Evolutionary conservation across 2,888 invertebrate genomes (phyloP).

Genomic region (Eupeodes luniger): DNA sequence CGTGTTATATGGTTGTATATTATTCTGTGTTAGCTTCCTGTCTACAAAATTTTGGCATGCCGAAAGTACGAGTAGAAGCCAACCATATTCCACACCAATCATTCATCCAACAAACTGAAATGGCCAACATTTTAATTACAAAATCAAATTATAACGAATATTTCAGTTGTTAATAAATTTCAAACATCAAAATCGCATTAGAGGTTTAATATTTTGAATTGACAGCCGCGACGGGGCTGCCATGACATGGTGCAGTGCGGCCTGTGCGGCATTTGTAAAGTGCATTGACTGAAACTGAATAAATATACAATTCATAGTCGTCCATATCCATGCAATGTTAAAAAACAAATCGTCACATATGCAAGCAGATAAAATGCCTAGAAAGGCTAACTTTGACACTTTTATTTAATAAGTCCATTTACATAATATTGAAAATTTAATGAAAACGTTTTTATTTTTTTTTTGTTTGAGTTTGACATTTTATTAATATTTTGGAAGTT

Average conservation of each 20-base stretch:
- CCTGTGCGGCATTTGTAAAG: not conserved
- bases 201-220: constrained; percentile 6
- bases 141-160: constrained; percentile 43
- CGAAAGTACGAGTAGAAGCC: not conserved
- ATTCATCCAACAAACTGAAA: not conserved
- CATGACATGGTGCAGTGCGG: too few species aligned
- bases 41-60: not conserved
- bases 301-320: too few species aligned
- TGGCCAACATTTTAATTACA: constrained; percentile 53
- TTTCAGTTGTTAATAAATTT: constrained; percentile 28
- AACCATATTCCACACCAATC: not conserved
- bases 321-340: not conserved
- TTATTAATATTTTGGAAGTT: not conserved
- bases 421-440: not conserved
- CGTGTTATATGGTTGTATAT: too few species aligned
- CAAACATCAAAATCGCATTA: constrained; percentile 55
- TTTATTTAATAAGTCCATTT: constrained; percentile 1
- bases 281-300: not conserved
- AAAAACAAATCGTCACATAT: not conserved
- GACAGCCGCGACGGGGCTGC: too few species aligned
- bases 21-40: not conserved
- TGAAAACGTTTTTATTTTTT: not conserved
- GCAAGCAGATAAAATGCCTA: not conserved
- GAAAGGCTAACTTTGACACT: not conserved
- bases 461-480: not conserved